phyloP scores from a whole-genome alignment of 2,888 invertebrate genomes.

The Ochropleura leucogaster region DNA sequence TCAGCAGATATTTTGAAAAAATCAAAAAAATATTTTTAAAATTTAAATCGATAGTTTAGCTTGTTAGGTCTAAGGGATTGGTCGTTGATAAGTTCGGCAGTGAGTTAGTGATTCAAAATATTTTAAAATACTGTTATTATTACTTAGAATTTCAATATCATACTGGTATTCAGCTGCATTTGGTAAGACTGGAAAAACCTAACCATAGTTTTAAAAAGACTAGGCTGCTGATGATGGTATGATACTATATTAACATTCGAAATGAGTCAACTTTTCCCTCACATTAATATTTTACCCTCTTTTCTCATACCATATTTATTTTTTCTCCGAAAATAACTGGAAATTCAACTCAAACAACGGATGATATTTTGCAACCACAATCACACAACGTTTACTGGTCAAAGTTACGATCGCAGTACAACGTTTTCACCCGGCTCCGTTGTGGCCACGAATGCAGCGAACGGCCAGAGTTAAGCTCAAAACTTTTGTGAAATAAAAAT shows the following conservation, averaged over 20 bases:
- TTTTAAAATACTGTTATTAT: neutral
- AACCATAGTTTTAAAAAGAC: too few relatives aligned
- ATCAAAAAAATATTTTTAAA: neutral
- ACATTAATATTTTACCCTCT: neutral
- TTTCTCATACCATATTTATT: neutral
- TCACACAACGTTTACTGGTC: constrained; percentile 44
- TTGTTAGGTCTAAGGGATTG: neutral
- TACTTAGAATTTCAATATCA: neutral
- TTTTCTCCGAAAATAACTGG: constrained; percentile 20
- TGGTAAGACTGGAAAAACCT: too few relatives aligned
- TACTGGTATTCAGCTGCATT: too few relatives aligned
- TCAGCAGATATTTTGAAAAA: neutral
- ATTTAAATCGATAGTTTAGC: neutral
- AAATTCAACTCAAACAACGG: constrained; percentile 24
- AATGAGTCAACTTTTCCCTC: neutral
- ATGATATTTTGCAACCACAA: constrained; percentile 46
- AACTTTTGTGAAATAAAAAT: constrained; percentile 50
- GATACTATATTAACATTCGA: too few relatives aligned
- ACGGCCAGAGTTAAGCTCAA: constrained; percentile 25
- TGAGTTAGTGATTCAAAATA: neutral
- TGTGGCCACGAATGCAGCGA: constrained; percentile 52
- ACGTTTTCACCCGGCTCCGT: constrained; percentile 29
- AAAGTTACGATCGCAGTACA: constrained; percentile 55
- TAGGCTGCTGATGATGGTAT: too few relatives aligned
- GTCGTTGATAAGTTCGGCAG: neutral